Evolutionary conservation across 2,888 invertebrate species (phyloP).

Genomic region (Lapara coniferarum): DNA sequence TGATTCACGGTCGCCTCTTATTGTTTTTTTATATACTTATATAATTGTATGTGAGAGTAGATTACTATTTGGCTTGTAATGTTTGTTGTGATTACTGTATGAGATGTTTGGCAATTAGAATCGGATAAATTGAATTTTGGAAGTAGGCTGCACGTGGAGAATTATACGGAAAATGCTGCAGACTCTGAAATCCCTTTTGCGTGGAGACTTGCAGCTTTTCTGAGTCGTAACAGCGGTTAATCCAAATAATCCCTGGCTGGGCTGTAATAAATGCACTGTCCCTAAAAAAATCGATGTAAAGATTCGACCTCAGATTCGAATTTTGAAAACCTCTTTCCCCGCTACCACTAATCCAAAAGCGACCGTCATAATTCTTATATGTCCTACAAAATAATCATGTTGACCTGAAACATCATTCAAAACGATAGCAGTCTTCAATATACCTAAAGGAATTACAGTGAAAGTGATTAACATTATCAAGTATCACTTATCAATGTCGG

Average conservation of each 20-base stretch:
- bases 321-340: too few species aligned
- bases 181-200: too few species aligned
- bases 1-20: conserved; percentile 53
- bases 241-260: too few species aligned
- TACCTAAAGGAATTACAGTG: background rate
- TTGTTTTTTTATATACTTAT: conserved; percentile 32
- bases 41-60: background rate
- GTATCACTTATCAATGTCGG: background rate
- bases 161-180: too few species aligned
- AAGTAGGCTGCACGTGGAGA: background rate
- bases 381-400: background rate
- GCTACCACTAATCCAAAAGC: too few species aligned
- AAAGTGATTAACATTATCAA: conserved; percentile 13
- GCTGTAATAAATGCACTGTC: too few species aligned
- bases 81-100: background rate
- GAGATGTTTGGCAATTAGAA: background rate
- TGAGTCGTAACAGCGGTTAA: too few species aligned
- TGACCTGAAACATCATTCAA: background rate
- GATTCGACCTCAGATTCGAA: too few species aligned
- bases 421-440: background rate
- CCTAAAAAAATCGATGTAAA: too few species aligned
- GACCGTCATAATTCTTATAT: too few species aligned
- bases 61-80: background rate
- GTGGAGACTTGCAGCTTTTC: too few species aligned
- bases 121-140: background rate